phyloP scores from a whole-genome alignment of 2,113 vertebrate genomes.

The Pterophyllum scalare region DNA sequence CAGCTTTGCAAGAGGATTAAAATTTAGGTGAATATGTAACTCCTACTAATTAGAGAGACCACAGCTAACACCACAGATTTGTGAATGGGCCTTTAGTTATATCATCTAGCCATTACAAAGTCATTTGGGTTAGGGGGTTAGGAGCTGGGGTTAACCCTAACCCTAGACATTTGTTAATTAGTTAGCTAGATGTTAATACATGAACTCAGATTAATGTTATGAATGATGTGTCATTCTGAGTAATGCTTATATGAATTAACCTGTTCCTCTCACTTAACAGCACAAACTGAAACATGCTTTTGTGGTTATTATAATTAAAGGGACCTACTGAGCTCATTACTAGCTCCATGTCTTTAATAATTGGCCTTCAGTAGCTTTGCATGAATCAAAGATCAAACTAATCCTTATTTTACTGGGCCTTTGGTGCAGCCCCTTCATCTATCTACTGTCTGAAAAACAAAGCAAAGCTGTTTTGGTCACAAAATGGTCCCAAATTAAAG shows the following conservation, averaged over 20 bases:
- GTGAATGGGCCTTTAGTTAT: neutral
- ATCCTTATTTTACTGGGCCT: neutral
- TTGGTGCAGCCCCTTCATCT: neutral
- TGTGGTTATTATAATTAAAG: neutral
- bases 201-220: neutral
- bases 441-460: neutral
- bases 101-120: neutral
- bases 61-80: neutral
- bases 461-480: neutral
- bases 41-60: slow-evolving; percentile 9
- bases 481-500: neutral
- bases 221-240: neutral
- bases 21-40: slow-evolving; percentile 3
- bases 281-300: neutral
- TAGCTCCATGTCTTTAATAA: neutral
- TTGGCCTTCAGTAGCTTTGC: neutral
- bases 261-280: neutral
- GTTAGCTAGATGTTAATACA: neutral
- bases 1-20: slow-evolving; percentile 29
- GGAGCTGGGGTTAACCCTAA: too few relatives aligned
- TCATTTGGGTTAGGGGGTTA: neutral
- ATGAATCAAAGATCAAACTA: neutral
- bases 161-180: neutral
- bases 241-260: neutral
- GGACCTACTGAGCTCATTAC: neutral